A percentile compares a stretch with the other conserved stretches of the same genome.
phyloP scores from a whole-genome alignment of 2,888 invertebrate genomes.

The Cryptus armator region DNA sequence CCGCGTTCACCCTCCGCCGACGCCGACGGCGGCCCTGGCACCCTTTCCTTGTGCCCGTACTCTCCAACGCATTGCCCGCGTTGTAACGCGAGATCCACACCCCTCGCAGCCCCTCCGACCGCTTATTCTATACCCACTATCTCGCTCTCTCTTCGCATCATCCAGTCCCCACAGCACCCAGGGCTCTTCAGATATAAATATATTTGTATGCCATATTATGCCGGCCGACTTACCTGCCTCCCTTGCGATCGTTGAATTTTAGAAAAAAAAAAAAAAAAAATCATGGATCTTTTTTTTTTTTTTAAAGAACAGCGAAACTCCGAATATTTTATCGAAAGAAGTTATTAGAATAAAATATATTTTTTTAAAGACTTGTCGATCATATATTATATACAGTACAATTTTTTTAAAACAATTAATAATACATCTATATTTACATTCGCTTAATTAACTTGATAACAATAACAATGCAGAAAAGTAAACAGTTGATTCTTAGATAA shows the following conservation, averaged over 20 bases:
- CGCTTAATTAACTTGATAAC: background rate
- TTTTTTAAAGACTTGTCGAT: conserved; percentile 26
- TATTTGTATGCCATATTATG: conserved; percentile 65
- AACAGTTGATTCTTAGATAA: background rate
- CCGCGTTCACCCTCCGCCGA: conserved; percentile 52
- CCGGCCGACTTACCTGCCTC: conserved; percentile 57
- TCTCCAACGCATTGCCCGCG: conserved; percentile 58
- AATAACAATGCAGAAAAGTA: background rate
- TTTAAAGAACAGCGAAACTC: background rate
- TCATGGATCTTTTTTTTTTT: background rate
- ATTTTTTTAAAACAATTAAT: background rate
- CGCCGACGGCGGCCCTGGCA: conserved; percentile 64
- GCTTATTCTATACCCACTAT: conserved; percentile 70
- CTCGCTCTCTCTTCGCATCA: conserved; percentile 68
- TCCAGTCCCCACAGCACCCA: conserved; percentile 50
- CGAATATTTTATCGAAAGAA: background rate
- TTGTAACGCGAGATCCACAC: conserved; percentile 67
- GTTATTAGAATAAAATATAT: background rate
- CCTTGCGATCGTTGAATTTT: conserved; percentile 53
- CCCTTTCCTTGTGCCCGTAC: conserved; percentile 65
- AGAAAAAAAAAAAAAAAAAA: conserved; percentile 28
- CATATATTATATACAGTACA: background rate
- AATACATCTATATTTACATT: conserved; percentile 7
- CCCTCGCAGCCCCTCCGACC: conserved; percentile 70
- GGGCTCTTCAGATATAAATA: conserved; percentile 60